Base-by-base conservation (phyloP, 2,797 vertebrate genomes). In the Clamator glandarius region DNA sequence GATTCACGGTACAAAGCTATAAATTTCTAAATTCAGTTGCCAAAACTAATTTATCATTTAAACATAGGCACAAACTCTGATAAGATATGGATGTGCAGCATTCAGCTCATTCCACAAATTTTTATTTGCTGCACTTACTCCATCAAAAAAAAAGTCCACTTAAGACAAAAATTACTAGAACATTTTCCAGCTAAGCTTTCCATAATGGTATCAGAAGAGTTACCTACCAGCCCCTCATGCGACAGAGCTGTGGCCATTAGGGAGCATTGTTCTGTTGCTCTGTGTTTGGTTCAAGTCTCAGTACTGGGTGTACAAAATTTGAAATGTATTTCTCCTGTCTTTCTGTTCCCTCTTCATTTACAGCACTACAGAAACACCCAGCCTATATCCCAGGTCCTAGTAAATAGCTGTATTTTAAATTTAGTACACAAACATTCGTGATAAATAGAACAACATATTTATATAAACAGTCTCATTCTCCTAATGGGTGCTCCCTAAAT, bases 11-110 rank as follows among this genome's bases (percentile, higher is more conserved):
- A 35, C 68, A 55, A 59, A 46, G 46, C 89, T 84, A 77, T 84
- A 89, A 87, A 94, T 91, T 87, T 70, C 58, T 75, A 82, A 82
- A 80, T 77, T 77, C 69, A 52, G 31, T 75, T 91, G 91, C 87
- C 89, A 94, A 75, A 91, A 54, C 62, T 23, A 89, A 96, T 94
- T 61, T 61, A 79, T 94, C 79, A 89, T 83, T 85, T 91, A 79
- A 86, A 87, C 75, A 50, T 6, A 57, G 68, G 57, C 36, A 12
- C 46, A 59, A 87, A 61, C 68, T 83, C 84, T 1, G 55, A 77
- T 93, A 87, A 96, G 89, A 85, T 66, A 57, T 4, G 39, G 67
- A n/a, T 58, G 74, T 68, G 70, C 74, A 86, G 42, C 44, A 12
- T 57, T 74, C 50, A 62, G 41, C 68, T 68, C 59, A 26, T 94